A percentile compares a stretch with the other conserved stretches of the same genome.
Conservation (phyloP, 2,888 invertebrate species). For the Spicauda simplicius region DNA sequence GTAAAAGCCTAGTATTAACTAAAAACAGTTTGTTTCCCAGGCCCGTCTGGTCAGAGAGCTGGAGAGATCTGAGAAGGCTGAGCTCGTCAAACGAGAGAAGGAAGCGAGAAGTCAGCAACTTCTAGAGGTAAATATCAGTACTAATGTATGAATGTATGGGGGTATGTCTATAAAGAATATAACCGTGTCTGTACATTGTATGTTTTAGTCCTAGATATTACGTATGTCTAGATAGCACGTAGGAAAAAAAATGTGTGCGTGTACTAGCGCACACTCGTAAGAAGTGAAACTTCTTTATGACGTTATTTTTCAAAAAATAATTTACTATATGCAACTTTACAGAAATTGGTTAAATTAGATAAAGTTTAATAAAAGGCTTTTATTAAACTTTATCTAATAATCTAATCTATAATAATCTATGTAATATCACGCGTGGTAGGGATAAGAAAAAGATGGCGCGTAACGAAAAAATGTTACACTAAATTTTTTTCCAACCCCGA, state of each 20-base stretch:
- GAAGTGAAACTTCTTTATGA: too few relatives aligned
- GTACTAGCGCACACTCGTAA: too few relatives aligned
- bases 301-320: too few relatives aligned
- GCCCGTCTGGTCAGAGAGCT: slow-evolving; percentile 87
- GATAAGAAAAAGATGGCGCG: too few relatives aligned
- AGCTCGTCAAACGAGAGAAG: slow-evolving; percentile 92
- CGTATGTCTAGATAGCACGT: neutral
- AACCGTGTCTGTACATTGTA: slow-evolving; percentile 22
- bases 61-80: slow-evolving; percentile 92
- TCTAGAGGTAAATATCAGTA: slow-evolving; percentile 88
- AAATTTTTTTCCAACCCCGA: too few relatives aligned
- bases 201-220: neutral
- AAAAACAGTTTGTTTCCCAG: slow-evolving; percentile 50
- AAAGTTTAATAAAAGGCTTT: too few relatives aligned
- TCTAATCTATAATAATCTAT: too few relatives aligned
- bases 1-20: slow-evolving; percentile 8
- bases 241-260: neutral
- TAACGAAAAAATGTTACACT: too few relatives aligned
- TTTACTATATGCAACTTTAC: too few relatives aligned
- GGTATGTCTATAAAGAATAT: slow-evolving; percentile 4
- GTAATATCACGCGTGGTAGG: too few relatives aligned
- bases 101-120: slow-evolving; percentile 93
- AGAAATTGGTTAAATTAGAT: too few relatives aligned
- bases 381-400: too few relatives aligned
- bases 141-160: neutral